Percentiles rank a stretch among this genome's conserved stretches.
Conservation (phyloP, 35 echinoderm and acorn worm species). For the Stichopus chloronotus region DNA sequence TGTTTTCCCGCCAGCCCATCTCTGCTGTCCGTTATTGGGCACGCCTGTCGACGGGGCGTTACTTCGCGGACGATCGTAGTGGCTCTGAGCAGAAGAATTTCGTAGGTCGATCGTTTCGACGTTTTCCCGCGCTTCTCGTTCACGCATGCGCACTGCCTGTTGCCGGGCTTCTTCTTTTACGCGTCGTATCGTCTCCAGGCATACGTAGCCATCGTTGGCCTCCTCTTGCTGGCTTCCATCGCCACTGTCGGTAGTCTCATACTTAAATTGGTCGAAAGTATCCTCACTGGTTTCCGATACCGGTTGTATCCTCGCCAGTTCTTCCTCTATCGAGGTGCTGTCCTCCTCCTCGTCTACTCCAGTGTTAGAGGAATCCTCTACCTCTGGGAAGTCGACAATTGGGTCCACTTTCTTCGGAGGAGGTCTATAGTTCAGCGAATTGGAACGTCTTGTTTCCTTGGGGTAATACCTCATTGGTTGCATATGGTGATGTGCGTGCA, state of each 20-base stretch:
- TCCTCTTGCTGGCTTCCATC: neutral
- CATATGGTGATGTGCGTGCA: slow-evolving; percentile 3
- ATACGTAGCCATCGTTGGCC: neutral
- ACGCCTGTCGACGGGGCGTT: neutral
- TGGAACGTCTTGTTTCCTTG: neutral
- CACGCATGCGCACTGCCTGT: slow-evolving; percentile 32
- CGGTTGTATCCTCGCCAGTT: neutral
- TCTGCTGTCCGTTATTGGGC: neutral
- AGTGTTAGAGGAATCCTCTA: neutral
- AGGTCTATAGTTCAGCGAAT: neutral
- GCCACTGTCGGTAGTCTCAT: neutral
- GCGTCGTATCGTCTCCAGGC: slow-evolving; percentile 17
- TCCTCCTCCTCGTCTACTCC: neutral
- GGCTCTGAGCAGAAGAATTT: neutral
- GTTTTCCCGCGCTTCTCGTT: neutral
- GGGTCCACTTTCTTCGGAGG: neutral
- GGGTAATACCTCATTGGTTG: neutral
- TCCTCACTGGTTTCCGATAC: neutral
- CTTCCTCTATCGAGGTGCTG: neutral
- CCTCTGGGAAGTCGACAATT: slow-evolving; percentile 29
- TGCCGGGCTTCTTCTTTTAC: slow-evolving; percentile 31
- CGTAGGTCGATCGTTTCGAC: neutral
- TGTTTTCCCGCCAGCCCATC: neutral
- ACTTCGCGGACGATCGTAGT: slow-evolving; percentile 19
- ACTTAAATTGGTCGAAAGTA: neutral